Conservation (phyloP, 2,113 vertebrate species). For the Eulemur macaco region DNA sequence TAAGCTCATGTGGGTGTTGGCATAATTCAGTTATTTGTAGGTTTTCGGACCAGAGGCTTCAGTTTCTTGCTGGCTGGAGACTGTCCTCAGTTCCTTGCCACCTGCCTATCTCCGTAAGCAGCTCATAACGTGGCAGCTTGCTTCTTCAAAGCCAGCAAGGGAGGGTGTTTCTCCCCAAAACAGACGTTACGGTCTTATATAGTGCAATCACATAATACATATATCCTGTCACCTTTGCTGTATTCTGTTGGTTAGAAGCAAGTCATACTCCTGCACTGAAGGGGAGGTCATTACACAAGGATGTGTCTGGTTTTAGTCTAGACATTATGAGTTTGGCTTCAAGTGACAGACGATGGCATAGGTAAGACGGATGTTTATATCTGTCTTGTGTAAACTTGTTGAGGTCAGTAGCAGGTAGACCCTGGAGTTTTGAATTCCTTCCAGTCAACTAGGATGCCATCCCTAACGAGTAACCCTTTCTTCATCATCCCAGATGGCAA, state of each 20-base stretch:
- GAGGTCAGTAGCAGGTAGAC: background rate
- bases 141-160: background rate
- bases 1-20: too few species aligned
- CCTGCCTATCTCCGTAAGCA: too few species aligned
- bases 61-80: too few species aligned
- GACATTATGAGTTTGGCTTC: background rate
- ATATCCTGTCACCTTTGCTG: background rate
- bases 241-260: background rate
- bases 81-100: too few species aligned
- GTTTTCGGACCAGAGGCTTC: too few species aligned
- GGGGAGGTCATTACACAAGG: background rate
- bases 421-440: background rate
- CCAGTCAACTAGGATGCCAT: background rate
- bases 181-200: background rate
- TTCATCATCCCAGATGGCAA: background rate
- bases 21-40: too few species aligned
- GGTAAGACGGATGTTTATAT: background rate
- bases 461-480: background rate
- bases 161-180: background rate
- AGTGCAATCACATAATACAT: background rate
- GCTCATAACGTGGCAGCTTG: background rate
- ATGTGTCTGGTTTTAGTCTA: background rate
- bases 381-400: background rate
- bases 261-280: background rate
- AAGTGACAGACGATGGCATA: constrained; percentile 8